Conservation (phyloP, 1,140 invertebrate genomes). For the Tetraneura akinire region DNA sequence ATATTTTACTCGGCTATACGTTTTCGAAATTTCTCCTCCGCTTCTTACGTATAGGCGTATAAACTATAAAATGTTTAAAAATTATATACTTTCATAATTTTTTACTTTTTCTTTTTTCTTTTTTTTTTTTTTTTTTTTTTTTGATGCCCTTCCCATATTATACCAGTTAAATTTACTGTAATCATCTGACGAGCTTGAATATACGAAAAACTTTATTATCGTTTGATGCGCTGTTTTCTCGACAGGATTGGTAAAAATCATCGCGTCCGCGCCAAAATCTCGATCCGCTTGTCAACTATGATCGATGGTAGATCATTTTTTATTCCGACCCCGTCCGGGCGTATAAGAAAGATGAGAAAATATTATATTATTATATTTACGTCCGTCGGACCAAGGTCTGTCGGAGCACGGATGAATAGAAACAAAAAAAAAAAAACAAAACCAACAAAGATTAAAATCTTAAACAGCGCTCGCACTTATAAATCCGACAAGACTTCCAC, state of each 20-base stretch:
- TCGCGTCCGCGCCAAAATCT: constrained; percentile 27
- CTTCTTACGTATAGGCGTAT: too few species aligned
- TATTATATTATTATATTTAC: not conserved
- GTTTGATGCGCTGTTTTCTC: not conserved
- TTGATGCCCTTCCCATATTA: too few species aligned
- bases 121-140: too few species aligned
- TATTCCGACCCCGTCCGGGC: constrained; percentile 2
- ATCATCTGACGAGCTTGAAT: too few species aligned
- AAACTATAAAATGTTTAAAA: too few species aligned
- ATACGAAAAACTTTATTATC: not conserved
- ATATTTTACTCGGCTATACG: too few species aligned
- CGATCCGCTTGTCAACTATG: constrained; percentile 31
- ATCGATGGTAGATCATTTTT: constrained; percentile 17
- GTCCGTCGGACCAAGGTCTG: constrained; percentile 31
- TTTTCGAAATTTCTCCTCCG: too few species aligned
- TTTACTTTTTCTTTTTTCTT: too few species aligned
- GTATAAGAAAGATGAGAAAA: constrained; percentile 15
- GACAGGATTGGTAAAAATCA: not conserved
- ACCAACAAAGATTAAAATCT: not conserved
- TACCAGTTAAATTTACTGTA: too few species aligned
- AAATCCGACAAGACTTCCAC: not conserved
- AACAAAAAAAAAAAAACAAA: constrained; percentile 3
- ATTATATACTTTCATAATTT: too few species aligned
- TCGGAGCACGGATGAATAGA: not conserved
- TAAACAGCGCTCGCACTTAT: not conserved